Conservation (phyloP, 2,888 invertebrate genomes). For the Cacoxenus indagator region DNA sequence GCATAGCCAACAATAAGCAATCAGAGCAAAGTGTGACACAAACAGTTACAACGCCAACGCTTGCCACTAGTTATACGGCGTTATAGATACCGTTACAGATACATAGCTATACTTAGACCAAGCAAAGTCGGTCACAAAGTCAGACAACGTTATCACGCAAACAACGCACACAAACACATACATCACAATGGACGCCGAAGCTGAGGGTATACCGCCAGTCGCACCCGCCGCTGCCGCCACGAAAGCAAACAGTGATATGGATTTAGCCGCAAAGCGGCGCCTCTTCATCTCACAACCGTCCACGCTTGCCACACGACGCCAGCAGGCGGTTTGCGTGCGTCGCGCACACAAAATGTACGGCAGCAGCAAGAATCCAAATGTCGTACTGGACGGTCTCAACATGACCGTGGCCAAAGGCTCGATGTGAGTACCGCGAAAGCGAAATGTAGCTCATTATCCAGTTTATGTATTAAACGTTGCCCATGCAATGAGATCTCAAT, state of each 20-base stretch:
- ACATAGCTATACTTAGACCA: background rate
- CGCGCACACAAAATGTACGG: constrained; percentile 89
- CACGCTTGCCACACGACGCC: constrained; percentile 79
- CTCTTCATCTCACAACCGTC: constrained; percentile 78
- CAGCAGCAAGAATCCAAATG: constrained; percentile 81
- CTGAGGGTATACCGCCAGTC: constrained; percentile 69
- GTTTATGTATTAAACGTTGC: background rate
- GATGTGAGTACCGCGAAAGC: constrained; percentile 77
- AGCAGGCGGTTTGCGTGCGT: constrained; percentile 88
- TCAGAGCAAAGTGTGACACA: background rate
- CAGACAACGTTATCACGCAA: too few species aligned
- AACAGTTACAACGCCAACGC: background rate
- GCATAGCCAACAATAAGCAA: background rate
- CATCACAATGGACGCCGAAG: constrained; percentile 67
- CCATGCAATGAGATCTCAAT: too few species aligned
- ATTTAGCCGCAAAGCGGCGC: constrained; percentile 72
- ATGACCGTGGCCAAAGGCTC: constrained; percentile 93
- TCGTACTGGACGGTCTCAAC: constrained; percentile 88
- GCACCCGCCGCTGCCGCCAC: constrained; percentile 51
- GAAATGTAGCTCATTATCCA: background rate
- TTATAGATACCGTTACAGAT: constrained; percentile 3
- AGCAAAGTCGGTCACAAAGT: background rate
- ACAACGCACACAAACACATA: background rate
- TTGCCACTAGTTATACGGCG: background rate
- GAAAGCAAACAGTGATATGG: constrained; percentile 67